A percentile compares a stretch with the other conserved stretches of the same genome.
Conservation (phyloP, 2,113 vertebrate genomes). For the Leptocoma aspasia region DNA sequence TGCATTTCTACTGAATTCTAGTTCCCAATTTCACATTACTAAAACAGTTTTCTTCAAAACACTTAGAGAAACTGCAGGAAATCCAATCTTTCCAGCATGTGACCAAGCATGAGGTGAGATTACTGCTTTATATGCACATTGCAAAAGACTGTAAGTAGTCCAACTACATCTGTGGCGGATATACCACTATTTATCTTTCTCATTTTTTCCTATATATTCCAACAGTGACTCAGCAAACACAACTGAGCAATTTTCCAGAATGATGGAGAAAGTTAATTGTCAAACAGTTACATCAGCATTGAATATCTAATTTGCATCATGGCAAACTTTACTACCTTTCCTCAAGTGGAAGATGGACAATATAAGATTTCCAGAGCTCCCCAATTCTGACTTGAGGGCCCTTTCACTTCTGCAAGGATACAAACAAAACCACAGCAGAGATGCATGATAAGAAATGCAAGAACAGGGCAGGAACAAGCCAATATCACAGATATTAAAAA, state of each 20-base stretch:
- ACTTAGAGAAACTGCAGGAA: background rate
- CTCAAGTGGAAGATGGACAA: background rate
- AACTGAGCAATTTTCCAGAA: slow-evolving; percentile 54
- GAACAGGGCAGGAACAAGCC: background rate
- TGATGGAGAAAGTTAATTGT: background rate
- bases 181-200: background rate
- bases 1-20: background rate
- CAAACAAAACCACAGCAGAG: background rate
- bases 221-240: slow-evolving; percentile 45
- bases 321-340: background rate
- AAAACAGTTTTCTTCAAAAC: background rate
- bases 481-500: background rate
- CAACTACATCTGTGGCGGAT: background rate
- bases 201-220: slow-evolving; percentile 48
- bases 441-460: background rate
- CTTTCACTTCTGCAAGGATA: slow-evolving; percentile 3
- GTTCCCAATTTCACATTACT: background rate
- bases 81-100: background rate
- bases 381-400: background rate
- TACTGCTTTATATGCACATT: background rate
- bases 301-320: background rate
- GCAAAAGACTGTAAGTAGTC: background rate
- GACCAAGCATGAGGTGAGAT: background rate
- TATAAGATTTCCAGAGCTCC: background rate
- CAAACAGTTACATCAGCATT: slow-evolving; percentile 9